phyloP scores from a whole-genome alignment of 1,140 invertebrate species.

The Drosophila sechellia region DNA sequence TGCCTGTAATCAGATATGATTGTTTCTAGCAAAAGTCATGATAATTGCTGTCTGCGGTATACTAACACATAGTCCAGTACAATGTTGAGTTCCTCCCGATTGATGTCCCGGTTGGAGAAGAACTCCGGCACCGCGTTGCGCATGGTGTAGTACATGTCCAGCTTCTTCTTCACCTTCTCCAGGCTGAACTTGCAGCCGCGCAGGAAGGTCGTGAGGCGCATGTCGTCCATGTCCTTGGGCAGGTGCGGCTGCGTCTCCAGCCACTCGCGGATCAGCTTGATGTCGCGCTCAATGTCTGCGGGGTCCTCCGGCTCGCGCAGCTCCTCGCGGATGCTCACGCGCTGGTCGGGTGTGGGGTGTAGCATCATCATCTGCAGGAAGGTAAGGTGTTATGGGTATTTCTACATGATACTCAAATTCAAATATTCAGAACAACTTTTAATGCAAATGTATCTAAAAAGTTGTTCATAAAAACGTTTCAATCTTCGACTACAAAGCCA shows the following conservation, averaged over 20 bases:
- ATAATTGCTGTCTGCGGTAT: neutral
- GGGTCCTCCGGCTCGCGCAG: constrained; percentile 89
- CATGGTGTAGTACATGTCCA: constrained; percentile 93
- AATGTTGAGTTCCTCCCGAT: constrained; percentile 88
- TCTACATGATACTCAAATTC: too few species aligned
- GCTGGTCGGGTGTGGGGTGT: constrained; percentile 90
- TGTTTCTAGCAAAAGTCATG: too few species aligned
- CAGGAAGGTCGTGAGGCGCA: constrained; percentile 90
- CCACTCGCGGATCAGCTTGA: constrained; percentile 89
- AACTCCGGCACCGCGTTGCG: constrained; percentile 92
- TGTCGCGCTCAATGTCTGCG: constrained; percentile 87
- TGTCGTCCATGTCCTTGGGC: constrained; percentile 88
- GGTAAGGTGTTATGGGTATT: too few species aligned
- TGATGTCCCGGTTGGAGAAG: constrained; percentile 91
- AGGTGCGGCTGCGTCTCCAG: constrained; percentile 90
- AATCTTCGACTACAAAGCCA: too few species aligned
- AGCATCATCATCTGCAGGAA: constrained; percentile 88
- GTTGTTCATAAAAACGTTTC: too few species aligned
- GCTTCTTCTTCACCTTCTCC: constrained; percentile 92
- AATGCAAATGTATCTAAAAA: too few species aligned
- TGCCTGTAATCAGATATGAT: constrained; percentile 85
- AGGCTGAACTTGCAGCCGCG: constrained; percentile 93
- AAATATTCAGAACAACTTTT: too few species aligned
- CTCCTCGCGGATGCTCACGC: constrained; percentile 89
- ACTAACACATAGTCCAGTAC: constrained; percentile 90